Evolutionary conservation across 2,888 invertebrate species (phyloP).

Genomic region (Chymomyza caudatula): DNA sequence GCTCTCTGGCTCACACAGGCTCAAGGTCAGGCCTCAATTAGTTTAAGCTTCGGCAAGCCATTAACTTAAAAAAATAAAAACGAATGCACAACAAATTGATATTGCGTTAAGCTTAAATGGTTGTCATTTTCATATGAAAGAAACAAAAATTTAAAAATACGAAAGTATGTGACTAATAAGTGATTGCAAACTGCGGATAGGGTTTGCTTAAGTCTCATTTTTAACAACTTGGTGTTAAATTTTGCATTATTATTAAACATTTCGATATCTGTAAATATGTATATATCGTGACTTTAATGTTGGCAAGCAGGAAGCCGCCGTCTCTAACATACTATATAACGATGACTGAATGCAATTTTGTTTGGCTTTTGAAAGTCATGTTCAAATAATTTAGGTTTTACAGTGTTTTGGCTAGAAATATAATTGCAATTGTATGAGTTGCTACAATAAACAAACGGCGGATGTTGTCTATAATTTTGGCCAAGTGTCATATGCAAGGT

Average conservation of each 20-base stretch:
- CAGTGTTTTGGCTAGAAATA: slow-evolving; percentile 11
- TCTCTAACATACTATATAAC: neutral
- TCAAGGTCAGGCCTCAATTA: slow-evolving; percentile 2
- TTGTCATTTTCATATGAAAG: neutral
- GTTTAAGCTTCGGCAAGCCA: neutral
- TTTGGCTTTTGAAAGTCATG: slow-evolving; percentile 53
- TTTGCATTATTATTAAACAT: slow-evolving; percentile 14
- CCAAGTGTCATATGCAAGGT: slow-evolving; percentile 33
- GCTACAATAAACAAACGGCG: slow-evolving; percentile 27
- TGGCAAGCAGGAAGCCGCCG: slow-evolving; percentile 26
- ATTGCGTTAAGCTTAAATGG: neutral
- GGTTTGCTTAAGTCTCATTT: neutral
- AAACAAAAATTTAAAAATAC: neutral
- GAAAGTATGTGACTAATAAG: neutral
- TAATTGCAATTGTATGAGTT: slow-evolving; percentile 46
- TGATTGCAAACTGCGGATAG: neutral
- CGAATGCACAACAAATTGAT: neutral
- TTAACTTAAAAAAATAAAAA: neutral
- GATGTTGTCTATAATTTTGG: slow-evolving; percentile 34
- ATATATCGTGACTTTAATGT: slow-evolving; percentile 38
- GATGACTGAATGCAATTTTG: slow-evolving; percentile 34
- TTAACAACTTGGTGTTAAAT: neutral
- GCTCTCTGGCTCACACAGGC: neutral
- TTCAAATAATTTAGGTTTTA: slow-evolving; percentile 29
- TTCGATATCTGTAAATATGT: neutral